Evolutionary conservation across 1,140 invertebrate species (phyloP).

Genomic region (Drosophila ambigua): DNA sequence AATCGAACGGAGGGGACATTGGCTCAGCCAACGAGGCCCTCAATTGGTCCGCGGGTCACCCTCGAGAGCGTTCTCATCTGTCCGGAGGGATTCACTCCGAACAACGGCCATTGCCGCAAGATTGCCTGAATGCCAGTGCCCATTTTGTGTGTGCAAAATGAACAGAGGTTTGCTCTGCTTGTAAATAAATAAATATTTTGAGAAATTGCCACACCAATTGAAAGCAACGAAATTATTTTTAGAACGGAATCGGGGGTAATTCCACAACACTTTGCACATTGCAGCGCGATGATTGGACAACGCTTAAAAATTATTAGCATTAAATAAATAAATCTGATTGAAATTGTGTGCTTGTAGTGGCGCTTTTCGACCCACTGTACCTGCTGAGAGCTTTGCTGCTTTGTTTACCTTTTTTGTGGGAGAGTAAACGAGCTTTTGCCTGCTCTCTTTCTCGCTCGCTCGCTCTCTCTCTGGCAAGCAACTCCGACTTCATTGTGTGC

Average conservation of each 20-base stretch:
- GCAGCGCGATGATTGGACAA: too few species aligned
- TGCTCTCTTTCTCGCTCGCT: not conserved
- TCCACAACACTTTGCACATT: too few species aligned
- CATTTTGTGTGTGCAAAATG: too few species aligned
- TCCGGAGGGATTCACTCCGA: conserved; percentile 31
- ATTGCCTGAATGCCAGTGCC: conserved; percentile 1
- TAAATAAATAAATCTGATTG: too few species aligned
- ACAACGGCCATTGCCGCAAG: conserved; percentile 44
- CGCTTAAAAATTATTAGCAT: too few species aligned
- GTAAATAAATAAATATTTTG: conserved; percentile 3
- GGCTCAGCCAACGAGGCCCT: not conserved
- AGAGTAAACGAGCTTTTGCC: conserved; percentile 2
- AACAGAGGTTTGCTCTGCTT: too few species aligned
- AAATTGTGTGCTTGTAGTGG: too few species aligned
- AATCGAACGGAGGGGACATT: not conserved
- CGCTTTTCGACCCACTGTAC: not conserved
- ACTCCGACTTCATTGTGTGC: conserved; percentile 1
- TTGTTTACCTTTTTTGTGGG: conserved; percentile 38
- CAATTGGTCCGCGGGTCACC: conserved; percentile 46
- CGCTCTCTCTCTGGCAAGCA: conserved; percentile 10
- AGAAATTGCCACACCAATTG: too few species aligned
- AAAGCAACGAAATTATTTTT: not conserved
- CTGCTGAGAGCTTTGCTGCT: conserved; percentile 25
- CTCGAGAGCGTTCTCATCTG: conserved; percentile 46
- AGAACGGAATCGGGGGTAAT: too few species aligned